These are phyloP conservation scores for Clarias batrachus DNA, from an alignment of 2,113 vertebrate genomes.

Conservation along the genomic window DNA sequence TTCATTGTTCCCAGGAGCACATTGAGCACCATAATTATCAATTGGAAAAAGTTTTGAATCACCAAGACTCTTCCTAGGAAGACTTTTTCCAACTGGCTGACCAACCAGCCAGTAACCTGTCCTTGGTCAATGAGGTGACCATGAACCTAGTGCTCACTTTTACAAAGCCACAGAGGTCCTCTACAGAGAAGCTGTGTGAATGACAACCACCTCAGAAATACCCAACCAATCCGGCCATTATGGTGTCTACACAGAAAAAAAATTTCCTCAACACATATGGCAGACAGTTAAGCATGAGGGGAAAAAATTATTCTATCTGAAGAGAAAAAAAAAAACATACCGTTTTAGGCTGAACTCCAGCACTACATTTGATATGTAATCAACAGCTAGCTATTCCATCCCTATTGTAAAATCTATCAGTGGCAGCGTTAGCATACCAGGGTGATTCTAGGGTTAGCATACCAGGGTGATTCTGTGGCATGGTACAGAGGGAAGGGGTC, in stretches of 20 bases:
- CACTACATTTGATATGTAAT: neutral
- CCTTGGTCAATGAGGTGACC: neutral
- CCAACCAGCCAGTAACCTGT: neutral
- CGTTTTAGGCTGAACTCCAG: neutral
- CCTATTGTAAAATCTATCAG: neutral
- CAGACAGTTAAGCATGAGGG: neutral
- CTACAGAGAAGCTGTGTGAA: neutral
- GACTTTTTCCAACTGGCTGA: neutral
- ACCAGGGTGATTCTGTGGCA: neutral
- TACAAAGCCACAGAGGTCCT: neutral
- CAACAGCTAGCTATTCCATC: neutral
- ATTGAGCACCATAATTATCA: neutral
- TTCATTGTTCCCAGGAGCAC: neutral
- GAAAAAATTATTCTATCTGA: neutral
- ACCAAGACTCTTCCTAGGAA: neutral
- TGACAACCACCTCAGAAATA: neutral
- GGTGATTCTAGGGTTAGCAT: too few species aligned
- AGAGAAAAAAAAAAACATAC: neutral
- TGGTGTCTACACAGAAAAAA: neutral
- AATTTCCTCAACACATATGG: neutral
- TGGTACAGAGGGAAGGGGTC: neutral
- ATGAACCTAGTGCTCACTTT: neutral
- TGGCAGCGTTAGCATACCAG: neutral
- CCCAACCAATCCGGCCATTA: neutral
- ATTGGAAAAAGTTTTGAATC: conserved; percentile 4